Conservation (phyloP, 2,797 vertebrate genomes). For the Sebastes matsubarae region DNA sequence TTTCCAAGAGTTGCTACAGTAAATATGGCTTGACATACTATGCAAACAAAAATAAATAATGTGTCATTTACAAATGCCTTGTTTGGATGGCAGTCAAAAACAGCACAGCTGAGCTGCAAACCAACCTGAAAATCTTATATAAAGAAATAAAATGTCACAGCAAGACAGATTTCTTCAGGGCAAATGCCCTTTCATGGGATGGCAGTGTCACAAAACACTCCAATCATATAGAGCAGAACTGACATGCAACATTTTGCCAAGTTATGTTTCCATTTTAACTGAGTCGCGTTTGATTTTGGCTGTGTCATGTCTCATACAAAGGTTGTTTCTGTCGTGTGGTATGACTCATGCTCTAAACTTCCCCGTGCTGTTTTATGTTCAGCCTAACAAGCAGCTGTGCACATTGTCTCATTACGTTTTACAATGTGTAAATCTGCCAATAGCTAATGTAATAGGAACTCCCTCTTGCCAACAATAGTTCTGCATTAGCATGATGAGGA, state of each 20-base stretch:
- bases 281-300: slow-evolving; percentile 37
- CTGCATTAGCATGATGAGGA: slow-evolving; percentile 29
- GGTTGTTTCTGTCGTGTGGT: slow-evolving; percentile 11
- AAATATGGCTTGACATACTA: slow-evolving; percentile 5
- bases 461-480: slow-evolving; percentile 1
- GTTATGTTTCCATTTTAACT: slow-evolving; percentile 28
- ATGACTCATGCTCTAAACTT: slow-evolving; percentile 14
- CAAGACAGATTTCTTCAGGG: slow-evolving; percentile 29
- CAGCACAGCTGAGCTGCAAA: slow-evolving; percentile 3
- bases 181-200: slow-evolving; percentile 36
- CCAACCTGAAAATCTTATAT: slow-evolving; percentile 27
- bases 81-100: slow-evolving; percentile 31
- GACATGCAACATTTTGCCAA: slow-evolving; percentile 39
- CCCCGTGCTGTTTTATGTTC: not conserved
- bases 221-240: slow-evolving; percentile 30
- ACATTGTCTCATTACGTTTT: slow-evolving; percentile 11
- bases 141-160: slow-evolving; percentile 47
- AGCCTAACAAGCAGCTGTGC: slow-evolving; percentile 25
- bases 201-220: slow-evolving; percentile 26
- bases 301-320: slow-evolving; percentile 10
- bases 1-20: not conserved
- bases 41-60: slow-evolving; percentile 18
- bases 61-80: slow-evolving; percentile 18
- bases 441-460: slow-evolving; percentile 30
- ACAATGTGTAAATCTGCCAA: slow-evolving; percentile 23